Conservation (phyloP, 53 echinoderm and acorn worm genomes). For the Temnopleurus reevesii region DNA sequence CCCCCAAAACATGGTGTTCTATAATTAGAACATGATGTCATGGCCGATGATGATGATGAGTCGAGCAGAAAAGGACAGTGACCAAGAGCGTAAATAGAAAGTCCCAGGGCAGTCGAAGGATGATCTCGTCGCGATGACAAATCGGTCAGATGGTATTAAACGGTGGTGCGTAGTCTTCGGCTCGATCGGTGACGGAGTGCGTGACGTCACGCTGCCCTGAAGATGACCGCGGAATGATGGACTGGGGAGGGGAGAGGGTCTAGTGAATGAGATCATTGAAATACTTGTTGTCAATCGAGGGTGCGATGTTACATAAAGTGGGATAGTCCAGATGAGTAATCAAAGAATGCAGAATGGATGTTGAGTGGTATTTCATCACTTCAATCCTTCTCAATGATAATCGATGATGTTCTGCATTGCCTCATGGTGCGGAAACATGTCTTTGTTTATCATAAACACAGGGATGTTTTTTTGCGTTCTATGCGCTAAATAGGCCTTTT, state of each 20-base stretch:
- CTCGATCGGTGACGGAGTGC: background rate
- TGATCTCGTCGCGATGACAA: constrained; percentile 30
- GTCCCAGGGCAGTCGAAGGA: constrained; percentile 37
- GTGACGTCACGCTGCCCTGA: background rate
- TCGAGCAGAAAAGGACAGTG: constrained; percentile 45
- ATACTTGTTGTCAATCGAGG: constrained; percentile 21
- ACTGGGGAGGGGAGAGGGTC: background rate
- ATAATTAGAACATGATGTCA: constrained; percentile 47
- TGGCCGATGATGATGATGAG: background rate
- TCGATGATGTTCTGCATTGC: background rate
- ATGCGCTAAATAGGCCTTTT: too few species aligned
- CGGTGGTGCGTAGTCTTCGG: background rate
- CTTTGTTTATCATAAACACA: background rate
- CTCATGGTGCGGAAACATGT: background rate
- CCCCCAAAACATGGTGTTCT: background rate
- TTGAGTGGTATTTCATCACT: constrained; percentile 1
- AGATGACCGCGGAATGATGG: background rate
- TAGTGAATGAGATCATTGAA: background rate
- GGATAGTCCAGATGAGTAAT: constrained; percentile 1
- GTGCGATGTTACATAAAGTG: constrained; percentile 18
- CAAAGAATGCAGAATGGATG: background rate
- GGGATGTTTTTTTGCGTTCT: too few species aligned
- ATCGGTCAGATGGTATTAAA: constrained; percentile 55
- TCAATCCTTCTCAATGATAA: background rate
- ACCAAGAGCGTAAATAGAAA: constrained; percentile 29